phyloP scores from a whole-genome alignment of 2,888 invertebrate genomes.

The Falcaria lacertinaria region DNA sequence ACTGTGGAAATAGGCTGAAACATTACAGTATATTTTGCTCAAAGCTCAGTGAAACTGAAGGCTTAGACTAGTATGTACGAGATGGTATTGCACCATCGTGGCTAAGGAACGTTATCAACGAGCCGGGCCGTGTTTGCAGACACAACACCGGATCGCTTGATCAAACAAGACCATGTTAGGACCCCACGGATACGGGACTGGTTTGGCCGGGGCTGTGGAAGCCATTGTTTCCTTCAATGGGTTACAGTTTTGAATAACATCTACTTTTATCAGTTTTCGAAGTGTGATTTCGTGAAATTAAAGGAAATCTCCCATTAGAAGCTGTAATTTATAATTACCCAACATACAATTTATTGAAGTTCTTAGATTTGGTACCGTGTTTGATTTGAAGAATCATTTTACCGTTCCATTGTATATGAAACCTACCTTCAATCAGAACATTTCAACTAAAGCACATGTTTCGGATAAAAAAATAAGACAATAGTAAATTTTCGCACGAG shows the following conservation, averaged over 20 bases:
- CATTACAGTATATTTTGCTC: too few relatives aligned
- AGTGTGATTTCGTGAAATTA: too few relatives aligned
- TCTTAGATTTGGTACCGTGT: too few relatives aligned
- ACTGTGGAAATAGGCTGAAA: too few relatives aligned
- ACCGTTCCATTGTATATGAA: too few relatives aligned
- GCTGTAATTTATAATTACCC: too few relatives aligned
- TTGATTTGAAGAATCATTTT: too few relatives aligned
- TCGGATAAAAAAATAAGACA: slow-evolving; percentile 30
- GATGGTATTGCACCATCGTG: neutral
- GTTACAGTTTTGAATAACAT: slow-evolving; percentile 10
- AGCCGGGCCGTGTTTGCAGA: slow-evolving; percentile 41
- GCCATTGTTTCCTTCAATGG: slow-evolving; percentile 4
- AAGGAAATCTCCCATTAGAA: too few relatives aligned
- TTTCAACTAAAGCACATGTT: slow-evolving; percentile 15
- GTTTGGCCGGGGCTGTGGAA: slow-evolving; percentile 28
- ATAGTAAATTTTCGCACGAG: slow-evolving; percentile 69
- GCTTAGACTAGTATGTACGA: neutral
- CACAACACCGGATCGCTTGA: slow-evolving; percentile 46
- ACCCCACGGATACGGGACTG: slow-evolving; percentile 58
- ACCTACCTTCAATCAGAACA: neutral
- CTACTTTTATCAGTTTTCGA: slow-evolving; percentile 3
- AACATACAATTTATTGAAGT: too few relatives aligned
- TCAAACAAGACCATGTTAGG: slow-evolving; percentile 47
- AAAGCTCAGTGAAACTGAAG: neutral
- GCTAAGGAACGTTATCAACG: slow-evolving; percentile 27